Base-by-base conservation (phyloP, 2,888 invertebrate species). In the Drosophila mercatorum region DNA sequence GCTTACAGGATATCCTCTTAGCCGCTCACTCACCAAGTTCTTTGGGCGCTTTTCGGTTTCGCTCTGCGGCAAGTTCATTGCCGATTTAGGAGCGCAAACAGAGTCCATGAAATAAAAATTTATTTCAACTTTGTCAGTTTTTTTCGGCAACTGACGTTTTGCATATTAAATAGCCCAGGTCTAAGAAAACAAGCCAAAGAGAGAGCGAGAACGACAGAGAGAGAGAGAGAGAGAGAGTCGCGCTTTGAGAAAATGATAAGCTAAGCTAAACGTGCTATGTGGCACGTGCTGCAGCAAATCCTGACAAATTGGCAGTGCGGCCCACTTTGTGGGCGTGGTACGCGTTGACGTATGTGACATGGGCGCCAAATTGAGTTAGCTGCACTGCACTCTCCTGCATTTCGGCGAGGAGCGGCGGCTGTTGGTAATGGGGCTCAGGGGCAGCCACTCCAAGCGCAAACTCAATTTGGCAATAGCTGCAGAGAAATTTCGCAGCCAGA, bases 61-160 rank as follows among this genome's bases (percentile, higher is more conserved):
- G 46, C 40, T 56, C 38, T 82, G 68, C 64, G 89, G 83, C 89
- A 91, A 90, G 90, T 90, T 90, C 91, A 90, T 90, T 91, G 91
- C 90, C 90, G 88, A 88, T 86, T 62, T 60, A 52, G 72, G 68
- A 74, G 67, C 51, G 66, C 68, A 72, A 79, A 66, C 80, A 77
- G 70, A 80, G 89, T 80, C 82, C 77, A 76, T 87, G 88, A 84
- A 87, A 87, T 89, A 87, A 89, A 88, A 87, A 87, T 87, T 76
- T 87, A 88, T 87, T 87, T 88, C 83, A 83, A 88, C 88, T 86
- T 88, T 86, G 81, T 81, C 82, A 83, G 88, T 83, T 86, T 82
- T 22, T 82, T 70, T 77, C 68, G 68, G 74, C 78, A 78, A 83
- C 80, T 84, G 78, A 81, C 83, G 88, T 77, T 86, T 90, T 90